Base-by-base conservation (phyloP, 2,797 vertebrate genomes). In the Anguilla megastoma region DNA sequence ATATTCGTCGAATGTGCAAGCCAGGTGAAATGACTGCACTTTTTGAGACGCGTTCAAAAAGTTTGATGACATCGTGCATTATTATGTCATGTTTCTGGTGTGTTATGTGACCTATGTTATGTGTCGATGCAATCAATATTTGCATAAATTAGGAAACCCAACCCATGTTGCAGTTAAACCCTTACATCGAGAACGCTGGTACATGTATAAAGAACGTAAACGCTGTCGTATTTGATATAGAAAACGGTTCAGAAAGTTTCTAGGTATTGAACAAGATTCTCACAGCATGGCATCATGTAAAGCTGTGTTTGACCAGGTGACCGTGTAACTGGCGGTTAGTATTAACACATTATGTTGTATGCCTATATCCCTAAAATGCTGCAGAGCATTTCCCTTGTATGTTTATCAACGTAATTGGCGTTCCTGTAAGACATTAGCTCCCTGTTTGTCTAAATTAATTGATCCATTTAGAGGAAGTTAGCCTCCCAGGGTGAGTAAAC, bases 391-490 rank as follows among this genome's bases (percentile, higher is more conserved):
- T 21, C 24, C 58, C 83, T 27, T 30, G 7, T 7, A 36, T 79
- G 83, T 54, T 88, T 86, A 52, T 66, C 88, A 82, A 50, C 21
- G 79, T 80, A 83, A 48, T 88, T 88, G 71, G 71, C 88, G 86
- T 87, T 91, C 85, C 84, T 89, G 18, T 58, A 90, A 86, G 58
- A 91, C 91, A 91, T 92, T 85, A 52, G 80, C 69, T 90, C 48
- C 87, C 86, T 90, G 89, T 93, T 92, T 93, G 89, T 88, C 89
- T 92, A 74, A 92, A 91, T 93, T 93, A 94, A 89, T 90, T 90
- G 87, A 89, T 45, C 89, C 94, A 92, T 93, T 93, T 93, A 85
- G 90, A 90, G 85, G 89, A 93, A 87, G 91, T 95, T 94, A 94
- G 91, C 90, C 93, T 85, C 94, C 93, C 7, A 71, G 0, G 0